Evolutionary conservation across 2,888 invertebrate species (phyloP).

Genomic region (Agrochola circellaris): DNA sequence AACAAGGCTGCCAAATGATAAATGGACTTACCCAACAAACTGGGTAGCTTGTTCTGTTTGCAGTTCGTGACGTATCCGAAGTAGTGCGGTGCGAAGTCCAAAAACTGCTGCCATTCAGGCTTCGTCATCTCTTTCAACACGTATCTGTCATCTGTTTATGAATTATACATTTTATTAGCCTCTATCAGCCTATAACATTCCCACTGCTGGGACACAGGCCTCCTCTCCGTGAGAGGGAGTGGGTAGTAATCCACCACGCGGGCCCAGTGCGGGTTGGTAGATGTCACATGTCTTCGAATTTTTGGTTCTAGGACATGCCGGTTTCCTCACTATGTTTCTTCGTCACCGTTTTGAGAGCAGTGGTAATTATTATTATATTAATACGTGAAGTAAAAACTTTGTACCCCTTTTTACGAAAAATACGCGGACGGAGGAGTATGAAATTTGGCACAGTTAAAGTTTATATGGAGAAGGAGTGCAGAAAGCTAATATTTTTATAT

Average conservation of each 20-base stretch:
- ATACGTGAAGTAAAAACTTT: too few relatives aligned
- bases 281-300: neutral
- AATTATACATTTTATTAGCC: neutral
- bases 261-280: neutral
- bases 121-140: conserved; percentile 98
- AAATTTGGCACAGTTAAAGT: too few relatives aligned
- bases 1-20: neutral
- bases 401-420: too few relatives aligned
- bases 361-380: too few relatives aligned
- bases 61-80: conserved; percentile 96
- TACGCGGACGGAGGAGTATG: too few relatives aligned
- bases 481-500: too few relatives aligned
- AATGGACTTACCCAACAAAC: conserved; percentile 92
- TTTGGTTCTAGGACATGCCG: neutral
- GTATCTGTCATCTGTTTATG: conserved; percentile 95
- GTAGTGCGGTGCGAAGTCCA: conserved; percentile 98
- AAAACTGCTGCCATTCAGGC: conserved; percentile 97
- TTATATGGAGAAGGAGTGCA: too few relatives aligned
- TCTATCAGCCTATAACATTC: too few relatives aligned
- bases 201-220: neutral
- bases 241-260: too few relatives aligned
- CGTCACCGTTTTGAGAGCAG: neutral
- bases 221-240: neutral
- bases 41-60: conserved; percentile 93
- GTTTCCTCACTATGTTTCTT: neutral